These are phyloP conservation scores for Heliocidaris erythrogramma DNA, from an alignment of 35 echinoderm and acorn worm species.

Conservation along the genomic window DNA sequence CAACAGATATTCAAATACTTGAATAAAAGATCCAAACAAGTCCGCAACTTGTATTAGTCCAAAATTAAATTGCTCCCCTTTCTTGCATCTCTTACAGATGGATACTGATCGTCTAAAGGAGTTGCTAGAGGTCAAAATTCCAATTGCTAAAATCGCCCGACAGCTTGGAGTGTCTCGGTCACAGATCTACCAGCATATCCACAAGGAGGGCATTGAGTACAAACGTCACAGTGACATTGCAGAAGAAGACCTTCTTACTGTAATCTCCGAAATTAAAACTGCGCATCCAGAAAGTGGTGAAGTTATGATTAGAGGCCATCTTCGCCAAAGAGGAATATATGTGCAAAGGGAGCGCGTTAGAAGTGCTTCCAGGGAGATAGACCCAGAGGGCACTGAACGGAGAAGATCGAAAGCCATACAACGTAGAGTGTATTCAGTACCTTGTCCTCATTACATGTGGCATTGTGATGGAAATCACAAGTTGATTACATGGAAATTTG, in stretches of 20 bases:
- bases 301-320: conserved; percentile 17
- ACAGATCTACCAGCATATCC: neutral
- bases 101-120: neutral
- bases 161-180: neutral
- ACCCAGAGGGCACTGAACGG: conserved; percentile 49
- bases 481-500: conserved; percentile 48
- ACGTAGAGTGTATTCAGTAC: conserved; percentile 27
- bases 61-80: no score
- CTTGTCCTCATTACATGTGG: conserved; percentile 50
- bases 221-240: neutral
- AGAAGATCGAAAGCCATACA: conserved; percentile 23
- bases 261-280: neutral
- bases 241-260: neutral
- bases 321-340: neutral
- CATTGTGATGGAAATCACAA: conserved; percentile 72
- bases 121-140: neutral
- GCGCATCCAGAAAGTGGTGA: neutral
- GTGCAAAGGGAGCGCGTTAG: neutral
- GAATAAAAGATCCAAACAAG: no score
- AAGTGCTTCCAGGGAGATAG: neutral
- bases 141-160: neutral
- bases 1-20: no score
- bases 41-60: no score
- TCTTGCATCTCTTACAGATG: no score
- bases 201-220: neutral